phyloP scores from a whole-genome alignment of 2,888 invertebrate species.

The Philonicus albiceps region DNA sequence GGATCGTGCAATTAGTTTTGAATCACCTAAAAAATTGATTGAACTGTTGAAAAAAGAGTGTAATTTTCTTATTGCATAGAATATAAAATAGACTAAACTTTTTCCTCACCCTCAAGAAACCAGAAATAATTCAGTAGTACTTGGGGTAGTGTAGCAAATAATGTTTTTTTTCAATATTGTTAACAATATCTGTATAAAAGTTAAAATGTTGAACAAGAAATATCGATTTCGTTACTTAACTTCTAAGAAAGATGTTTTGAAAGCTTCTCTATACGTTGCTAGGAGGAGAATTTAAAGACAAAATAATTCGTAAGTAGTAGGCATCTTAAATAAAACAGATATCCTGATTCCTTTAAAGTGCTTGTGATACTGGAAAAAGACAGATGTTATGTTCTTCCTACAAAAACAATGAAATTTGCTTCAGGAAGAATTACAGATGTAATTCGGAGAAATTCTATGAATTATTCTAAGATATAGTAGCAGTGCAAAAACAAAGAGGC shows the following conservation, averaged over 20 bases:
- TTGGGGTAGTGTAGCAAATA: too few species aligned
- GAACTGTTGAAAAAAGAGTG: not conserved
- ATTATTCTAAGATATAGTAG: not conserved
- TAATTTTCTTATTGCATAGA: not conserved
- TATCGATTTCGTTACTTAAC: not conserved
- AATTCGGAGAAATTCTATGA: not conserved
- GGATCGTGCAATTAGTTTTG: not conserved
- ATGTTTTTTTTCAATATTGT: too few species aligned
- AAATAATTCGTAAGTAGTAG: not conserved
- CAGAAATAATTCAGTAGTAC: not conserved
- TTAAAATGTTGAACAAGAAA: too few species aligned
- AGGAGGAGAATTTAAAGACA: not conserved
- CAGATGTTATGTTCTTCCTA: not conserved
- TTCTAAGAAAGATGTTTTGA: not conserved
- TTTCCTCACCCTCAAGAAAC: not conserved
- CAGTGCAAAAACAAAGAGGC: not conserved
- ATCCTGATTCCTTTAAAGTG: not conserved
- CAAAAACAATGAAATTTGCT: not conserved
- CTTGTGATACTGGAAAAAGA: not conserved
- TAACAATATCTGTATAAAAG: too few species aligned
- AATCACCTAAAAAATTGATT: not conserved
- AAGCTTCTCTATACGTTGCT: not conserved
- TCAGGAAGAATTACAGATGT: not conserved
- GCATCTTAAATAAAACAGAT: not conserved
- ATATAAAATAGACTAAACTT: not conserved